phyloP scores from a whole-genome alignment of 2,888 invertebrate genomes.

The Tachystola acroxantha region DNA sequence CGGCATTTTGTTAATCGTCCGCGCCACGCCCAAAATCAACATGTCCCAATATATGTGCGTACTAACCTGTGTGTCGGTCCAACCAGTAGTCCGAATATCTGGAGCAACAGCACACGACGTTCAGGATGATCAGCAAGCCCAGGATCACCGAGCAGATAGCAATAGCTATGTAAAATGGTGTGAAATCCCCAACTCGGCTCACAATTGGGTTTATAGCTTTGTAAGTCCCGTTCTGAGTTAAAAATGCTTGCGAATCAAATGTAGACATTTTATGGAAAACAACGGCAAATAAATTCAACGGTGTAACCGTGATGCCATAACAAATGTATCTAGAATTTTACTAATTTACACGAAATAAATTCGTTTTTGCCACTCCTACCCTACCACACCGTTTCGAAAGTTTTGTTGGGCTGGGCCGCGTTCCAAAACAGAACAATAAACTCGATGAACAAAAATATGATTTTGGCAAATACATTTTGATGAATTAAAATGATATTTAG shows the following conservation, averaged over 20 bases:
- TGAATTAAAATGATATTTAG: too few species aligned
- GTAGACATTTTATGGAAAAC: constrained; percentile 44
- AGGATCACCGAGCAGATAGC: constrained; percentile 87
- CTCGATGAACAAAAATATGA: too few species aligned
- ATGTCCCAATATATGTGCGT: neutral
- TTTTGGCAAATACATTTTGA: too few species aligned
- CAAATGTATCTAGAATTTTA: too few species aligned
- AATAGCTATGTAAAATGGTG: constrained; percentile 90
- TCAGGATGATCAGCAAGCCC: constrained; percentile 84
- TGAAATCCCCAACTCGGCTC: constrained; percentile 82
- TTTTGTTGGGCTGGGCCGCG: too few species aligned
- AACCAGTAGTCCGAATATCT: constrained; percentile 89
- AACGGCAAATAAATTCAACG: too few species aligned
- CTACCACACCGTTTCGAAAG: too few species aligned
- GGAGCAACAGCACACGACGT: constrained; percentile 89
- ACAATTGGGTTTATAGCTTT: constrained; percentile 49
- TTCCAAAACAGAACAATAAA: too few species aligned
- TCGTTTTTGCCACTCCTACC: too few species aligned
- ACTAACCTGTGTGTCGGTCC: constrained; percentile 85
- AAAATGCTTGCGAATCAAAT: constrained; percentile 56
- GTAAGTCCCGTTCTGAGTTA: constrained; percentile 64
- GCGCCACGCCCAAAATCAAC: neutral
- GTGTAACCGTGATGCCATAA: too few species aligned
- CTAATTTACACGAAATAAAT: too few species aligned
- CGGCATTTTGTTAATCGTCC: too few species aligned